Conservation (phyloP, 2,113 vertebrate genomes). For the Diadophis punctatus region DNA sequence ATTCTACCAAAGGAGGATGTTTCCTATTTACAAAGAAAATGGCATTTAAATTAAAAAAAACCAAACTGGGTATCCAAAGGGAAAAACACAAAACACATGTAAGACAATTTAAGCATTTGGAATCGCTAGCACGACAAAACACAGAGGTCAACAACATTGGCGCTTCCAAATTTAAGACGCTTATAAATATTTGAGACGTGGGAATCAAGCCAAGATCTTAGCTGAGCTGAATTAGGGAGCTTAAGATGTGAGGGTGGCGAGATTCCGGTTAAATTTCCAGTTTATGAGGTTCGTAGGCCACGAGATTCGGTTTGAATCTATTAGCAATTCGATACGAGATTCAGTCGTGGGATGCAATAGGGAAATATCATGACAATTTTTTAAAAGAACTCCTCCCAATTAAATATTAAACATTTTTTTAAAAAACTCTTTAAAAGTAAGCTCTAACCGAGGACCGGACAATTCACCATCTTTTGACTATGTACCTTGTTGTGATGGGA, state of each 20-base stretch:
- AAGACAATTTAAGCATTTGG: conserved; percentile 48
- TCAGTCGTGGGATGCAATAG: not conserved
- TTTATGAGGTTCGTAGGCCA: not conserved
- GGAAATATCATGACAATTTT: too few species aligned
- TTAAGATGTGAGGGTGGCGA: not conserved
- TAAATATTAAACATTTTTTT: not conserved
- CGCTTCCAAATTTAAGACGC: conserved; percentile 51
- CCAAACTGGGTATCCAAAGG: conserved; percentile 67
- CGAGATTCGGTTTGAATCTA: not conserved
- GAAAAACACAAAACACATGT: conserved; percentile 59
- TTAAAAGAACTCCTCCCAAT: not conserved
- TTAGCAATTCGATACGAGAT: not conserved
- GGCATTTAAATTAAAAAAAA: conserved; percentile 67
- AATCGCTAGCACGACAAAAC: conserved; percentile 66
- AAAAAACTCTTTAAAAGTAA: not conserved
- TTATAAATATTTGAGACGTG: conserved; percentile 57
- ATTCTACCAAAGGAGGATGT: conserved; percentile 57
- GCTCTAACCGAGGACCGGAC: not conserved
- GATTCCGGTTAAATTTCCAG: not conserved
- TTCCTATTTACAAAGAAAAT: conserved; percentile 68
- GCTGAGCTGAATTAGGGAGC: not conserved
- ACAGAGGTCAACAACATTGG: conserved; percentile 49
- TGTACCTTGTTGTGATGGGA: not conserved
- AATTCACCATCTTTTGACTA: not conserved
- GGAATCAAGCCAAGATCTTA: not conserved